Evolutionary conservation across 2,888 invertebrate species (phyloP).

Genomic region (Orgyia antiqua): DNA sequence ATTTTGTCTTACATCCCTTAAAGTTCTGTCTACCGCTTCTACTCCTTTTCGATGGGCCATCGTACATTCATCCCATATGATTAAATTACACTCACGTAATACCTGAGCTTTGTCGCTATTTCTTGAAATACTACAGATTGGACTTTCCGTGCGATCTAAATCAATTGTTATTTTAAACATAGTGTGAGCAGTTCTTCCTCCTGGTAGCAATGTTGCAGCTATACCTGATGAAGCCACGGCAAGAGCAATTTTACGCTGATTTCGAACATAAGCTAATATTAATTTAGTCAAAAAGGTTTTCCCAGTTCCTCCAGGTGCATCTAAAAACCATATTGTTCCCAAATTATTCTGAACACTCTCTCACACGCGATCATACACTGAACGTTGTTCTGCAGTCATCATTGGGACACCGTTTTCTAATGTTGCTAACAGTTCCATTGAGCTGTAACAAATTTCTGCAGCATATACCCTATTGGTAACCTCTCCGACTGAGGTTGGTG

Average conservation of each 20-base stretch:
- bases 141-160: conserved; percentile 3
- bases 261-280: not conserved
- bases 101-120: conserved; percentile 25
- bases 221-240: not conserved
- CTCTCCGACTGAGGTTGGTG: not conserved
- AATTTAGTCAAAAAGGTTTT: not conserved
- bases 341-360: conserved; percentile 7
- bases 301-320: no score
- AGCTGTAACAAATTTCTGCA: conserved; percentile 10
- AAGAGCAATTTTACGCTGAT: not conserved
- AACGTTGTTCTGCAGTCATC: conserved; percentile 6
- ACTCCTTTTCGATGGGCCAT: conserved; percentile 20
- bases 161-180: conserved; percentile 4
- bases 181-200: no score
- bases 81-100: conserved; percentile 7
- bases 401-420: conserved; percentile 8
- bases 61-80: no score
- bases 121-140: conserved; percentile 1
- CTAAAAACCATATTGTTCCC: no score
- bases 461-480: conserved; percentile 10
- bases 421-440: conserved; percentile 10
- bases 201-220: not conserved
- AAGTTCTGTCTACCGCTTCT: conserved; percentile 17
- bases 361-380: conserved; percentile 10
- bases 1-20: conserved; percentile 6